Percentiles rank a stretch among this genome's conserved stretches.
Conservation (phyloP, 1,140 invertebrate species). For the Cherax destructor region DNA sequence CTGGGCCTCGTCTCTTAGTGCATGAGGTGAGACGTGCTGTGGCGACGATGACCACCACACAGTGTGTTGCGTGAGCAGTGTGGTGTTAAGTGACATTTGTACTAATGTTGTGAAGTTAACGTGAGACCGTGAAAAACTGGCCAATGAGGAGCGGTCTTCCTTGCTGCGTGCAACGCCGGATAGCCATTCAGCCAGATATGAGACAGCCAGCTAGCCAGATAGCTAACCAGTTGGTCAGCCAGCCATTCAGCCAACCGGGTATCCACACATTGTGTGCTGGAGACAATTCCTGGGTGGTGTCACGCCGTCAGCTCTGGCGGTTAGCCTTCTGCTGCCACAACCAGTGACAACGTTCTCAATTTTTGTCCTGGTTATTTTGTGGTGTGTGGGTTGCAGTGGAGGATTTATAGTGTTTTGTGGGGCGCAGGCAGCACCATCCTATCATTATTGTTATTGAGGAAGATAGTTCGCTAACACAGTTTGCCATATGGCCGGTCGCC, state of each 20-base stretch:
- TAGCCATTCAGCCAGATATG: too few relatives aligned
- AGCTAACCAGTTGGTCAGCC: too few relatives aligned
- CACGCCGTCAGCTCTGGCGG: neutral
- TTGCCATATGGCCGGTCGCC: neutral
- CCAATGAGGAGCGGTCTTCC: too few relatives aligned
- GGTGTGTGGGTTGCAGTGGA: neutral
- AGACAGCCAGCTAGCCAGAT: too few relatives aligned
- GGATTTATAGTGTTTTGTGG: neutral
- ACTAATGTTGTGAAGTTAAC: neutral
- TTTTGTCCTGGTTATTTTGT: neutral
- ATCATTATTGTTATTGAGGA: constrained; percentile 2
- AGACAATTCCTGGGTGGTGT: too few relatives aligned
- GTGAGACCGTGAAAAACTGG: neutral
- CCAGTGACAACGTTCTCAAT: neutral
- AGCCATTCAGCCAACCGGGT: too few relatives aligned
- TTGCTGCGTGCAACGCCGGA: too few relatives aligned
- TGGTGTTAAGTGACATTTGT: neutral
- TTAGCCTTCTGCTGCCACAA: neutral
- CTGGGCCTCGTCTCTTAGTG: too few relatives aligned
- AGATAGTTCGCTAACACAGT: constrained; percentile 5
- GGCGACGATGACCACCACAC: neutral
- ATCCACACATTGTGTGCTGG: neutral
- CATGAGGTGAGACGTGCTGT: neutral
- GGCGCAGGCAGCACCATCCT: neutral
- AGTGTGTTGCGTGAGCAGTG: neutral